Evolutionary conservation across 2,113 vertebrate species (phyloP), one percentile per base, ranked within the genome.

Genomic region (Chaetops frenatus): DNA sequence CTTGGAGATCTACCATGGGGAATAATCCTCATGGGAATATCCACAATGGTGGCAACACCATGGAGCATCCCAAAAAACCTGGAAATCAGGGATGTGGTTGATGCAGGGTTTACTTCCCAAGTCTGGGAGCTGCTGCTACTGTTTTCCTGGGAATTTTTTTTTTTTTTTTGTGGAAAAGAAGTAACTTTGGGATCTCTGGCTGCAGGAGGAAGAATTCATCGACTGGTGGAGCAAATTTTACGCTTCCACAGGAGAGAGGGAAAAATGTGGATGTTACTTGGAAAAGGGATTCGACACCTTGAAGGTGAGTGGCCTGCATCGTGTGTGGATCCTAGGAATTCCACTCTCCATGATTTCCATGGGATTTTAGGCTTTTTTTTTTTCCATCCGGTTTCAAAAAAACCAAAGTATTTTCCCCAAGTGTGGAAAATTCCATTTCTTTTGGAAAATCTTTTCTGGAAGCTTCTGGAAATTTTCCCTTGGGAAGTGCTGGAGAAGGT

Each of bases 211-310:
- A 60, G 99, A 99, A 25, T 98, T 98, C 96, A 98, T 99, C 19
- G 99, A 99, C 87, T 99, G 99, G 99, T 99, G 99, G 99, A 99
- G 99, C 96, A 99, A 99, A 90, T 99, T 99, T 90, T 99, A 99
- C 4, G 99, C 99, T 21, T 99, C 99, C 1, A 97, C 86, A 0
- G 99, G 99, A 72, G 98, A 99, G 89, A 98, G 96, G 12, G 98
- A 98, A 58, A 99, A 99, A 86, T 99, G 98, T 21, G 99, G 99
- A 18, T 97, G 95, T 38, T 99, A 99, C 73, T 72, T 99, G 93
- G 99, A 99, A 81, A 98, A 98, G 94, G 99, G 99, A 84, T 98
- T 98, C 13, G 99, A 99, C 95, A 99, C 97, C 1, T 95, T 99
- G 64, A 97, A 99, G 99, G 99, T 99, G 90, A 95, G 91, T 9